These are phyloP conservation scores for Hyphantria cunea DNA, from an alignment of 1,140 invertebrate species.

Conservation along the genomic window DNA sequence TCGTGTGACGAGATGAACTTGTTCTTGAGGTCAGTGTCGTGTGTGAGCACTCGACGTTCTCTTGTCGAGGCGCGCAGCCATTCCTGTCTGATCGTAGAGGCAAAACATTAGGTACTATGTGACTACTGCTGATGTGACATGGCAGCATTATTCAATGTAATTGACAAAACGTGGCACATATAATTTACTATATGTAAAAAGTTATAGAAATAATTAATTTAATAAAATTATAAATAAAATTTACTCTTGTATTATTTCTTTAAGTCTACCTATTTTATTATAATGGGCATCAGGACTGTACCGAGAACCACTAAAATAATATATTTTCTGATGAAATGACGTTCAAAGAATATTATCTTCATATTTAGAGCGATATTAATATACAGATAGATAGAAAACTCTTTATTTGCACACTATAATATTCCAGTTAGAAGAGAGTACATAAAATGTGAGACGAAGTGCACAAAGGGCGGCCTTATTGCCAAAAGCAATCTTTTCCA, in stretches of 20 bases:
- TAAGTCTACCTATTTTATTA: neutral
- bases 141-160: conserved; percentile 76
- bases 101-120: conserved; percentile 71
- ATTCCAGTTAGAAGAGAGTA: too few species aligned
- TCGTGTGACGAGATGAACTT: neutral
- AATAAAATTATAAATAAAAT: conserved; percentile 80
- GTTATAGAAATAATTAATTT: conserved; percentile 79
- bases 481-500: too few species aligned
- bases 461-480: too few species aligned
- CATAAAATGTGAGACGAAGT: too few species aligned
- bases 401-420: too few species aligned
- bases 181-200: conserved; percentile 78
- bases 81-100: conserved; percentile 67
- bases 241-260: conserved; percentile 49
- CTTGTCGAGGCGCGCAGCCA: conserved; percentile 23
- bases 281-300: too few species aligned
- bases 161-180: conserved; percentile 75
- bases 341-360: too few species aligned
- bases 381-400: too few species aligned
- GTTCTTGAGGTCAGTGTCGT: neutral
- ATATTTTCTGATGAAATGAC: too few species aligned
- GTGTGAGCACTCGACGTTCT: conserved; percentile 9
- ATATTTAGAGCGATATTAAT: too few species aligned
- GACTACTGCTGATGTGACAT: conserved; percentile 67
- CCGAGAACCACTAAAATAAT: too few species aligned